A percentile compares a stretch with the other conserved stretches of the same genome.
Evolutionary conservation across 2,113 vertebrate species (phyloP).

Genomic region (Dinomys branickii): DNA sequence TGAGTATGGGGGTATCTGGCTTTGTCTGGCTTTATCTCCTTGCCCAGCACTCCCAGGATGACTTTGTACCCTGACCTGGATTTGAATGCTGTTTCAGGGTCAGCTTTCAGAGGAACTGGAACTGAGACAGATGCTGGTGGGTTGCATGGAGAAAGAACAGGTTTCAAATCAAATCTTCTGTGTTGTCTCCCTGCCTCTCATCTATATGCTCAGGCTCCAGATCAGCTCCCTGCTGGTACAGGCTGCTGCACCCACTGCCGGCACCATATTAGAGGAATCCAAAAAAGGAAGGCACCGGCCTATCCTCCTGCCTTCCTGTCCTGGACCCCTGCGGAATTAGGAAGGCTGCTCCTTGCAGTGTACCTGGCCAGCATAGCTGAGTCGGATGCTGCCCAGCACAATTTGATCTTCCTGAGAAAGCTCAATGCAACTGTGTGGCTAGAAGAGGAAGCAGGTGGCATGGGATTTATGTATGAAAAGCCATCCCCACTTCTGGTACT

Average conservation of each 20-base stretch:
- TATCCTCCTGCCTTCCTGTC: conserved; percentile 22
- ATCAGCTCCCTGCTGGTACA: conserved; percentile 64
- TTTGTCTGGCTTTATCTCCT: not conserved
- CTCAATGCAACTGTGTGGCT: conserved; percentile 75
- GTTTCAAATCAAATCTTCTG: conserved; percentile 64
- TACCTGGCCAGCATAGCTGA: conserved; percentile 72
- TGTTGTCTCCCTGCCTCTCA: conserved; percentile 34
- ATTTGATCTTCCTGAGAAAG: conserved; percentile 76
- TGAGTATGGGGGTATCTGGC: fast-evolving
- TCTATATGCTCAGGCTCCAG: conserved; percentile 51
- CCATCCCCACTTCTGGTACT: conserved; percentile 51
- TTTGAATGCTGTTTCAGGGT: too few relatives aligned
- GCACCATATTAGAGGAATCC: conserved; percentile 74
- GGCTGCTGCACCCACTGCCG: conserved; percentile 30
- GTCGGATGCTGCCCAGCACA: conserved; percentile 60
- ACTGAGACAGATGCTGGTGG: not conserved
- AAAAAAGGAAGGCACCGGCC: not conserved
- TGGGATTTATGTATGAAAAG: conserved; percentile 76
- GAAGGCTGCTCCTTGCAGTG: conserved; percentile 58
- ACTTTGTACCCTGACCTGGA: too few relatives aligned
- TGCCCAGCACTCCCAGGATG: not conserved
- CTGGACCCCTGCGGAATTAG: conserved; percentile 66
- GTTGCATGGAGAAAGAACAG: not conserved
- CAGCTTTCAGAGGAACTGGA: not conserved
- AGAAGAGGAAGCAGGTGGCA: conserved; percentile 71